A percentile compares a stretch with the other conserved stretches of the same genome.
These are phyloP conservation scores for Aquatica leii DNA, from an alignment of 2,888 invertebrate genomes.

Conservation along the genomic window DNA sequence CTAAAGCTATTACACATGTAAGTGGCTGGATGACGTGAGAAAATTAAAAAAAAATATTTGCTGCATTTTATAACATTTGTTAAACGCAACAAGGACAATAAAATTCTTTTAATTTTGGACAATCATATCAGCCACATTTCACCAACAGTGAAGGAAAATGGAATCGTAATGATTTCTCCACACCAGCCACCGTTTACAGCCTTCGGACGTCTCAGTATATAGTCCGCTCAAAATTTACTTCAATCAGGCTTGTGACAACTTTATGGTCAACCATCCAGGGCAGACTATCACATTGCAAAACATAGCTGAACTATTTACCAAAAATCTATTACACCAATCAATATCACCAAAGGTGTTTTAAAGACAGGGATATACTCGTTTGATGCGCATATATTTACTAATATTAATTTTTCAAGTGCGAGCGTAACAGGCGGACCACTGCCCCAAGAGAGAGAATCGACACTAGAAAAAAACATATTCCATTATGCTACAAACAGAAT, in stretches of 20 bases:
- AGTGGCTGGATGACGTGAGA: neutral
- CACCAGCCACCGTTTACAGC: neutral
- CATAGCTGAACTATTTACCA: neutral
- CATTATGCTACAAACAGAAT: no score
- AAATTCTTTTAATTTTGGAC: neutral
- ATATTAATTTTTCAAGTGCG: neutral
- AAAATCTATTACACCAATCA: neutral
- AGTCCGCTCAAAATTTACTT: neutral
- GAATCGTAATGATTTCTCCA: neutral
- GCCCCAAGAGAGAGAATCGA: no score
- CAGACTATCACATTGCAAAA: slow-evolving; percentile 1
- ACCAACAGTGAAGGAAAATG: neutral
- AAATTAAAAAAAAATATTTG: neutral
- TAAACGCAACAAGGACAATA: neutral
- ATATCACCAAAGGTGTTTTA: neutral
- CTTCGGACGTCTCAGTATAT: neutral
- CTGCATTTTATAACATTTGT: neutral
- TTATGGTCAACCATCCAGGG: neutral
- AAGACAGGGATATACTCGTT: neutral
- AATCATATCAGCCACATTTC: neutral
- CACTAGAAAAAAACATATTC: no score
- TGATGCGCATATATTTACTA: neutral
- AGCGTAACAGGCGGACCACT: neutral
- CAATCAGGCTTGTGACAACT: neutral
- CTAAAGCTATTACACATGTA: no score